Base-by-base conservation (phyloP, 2,113 vertebrate genomes). In the Stictonetta naevosa region DNA sequence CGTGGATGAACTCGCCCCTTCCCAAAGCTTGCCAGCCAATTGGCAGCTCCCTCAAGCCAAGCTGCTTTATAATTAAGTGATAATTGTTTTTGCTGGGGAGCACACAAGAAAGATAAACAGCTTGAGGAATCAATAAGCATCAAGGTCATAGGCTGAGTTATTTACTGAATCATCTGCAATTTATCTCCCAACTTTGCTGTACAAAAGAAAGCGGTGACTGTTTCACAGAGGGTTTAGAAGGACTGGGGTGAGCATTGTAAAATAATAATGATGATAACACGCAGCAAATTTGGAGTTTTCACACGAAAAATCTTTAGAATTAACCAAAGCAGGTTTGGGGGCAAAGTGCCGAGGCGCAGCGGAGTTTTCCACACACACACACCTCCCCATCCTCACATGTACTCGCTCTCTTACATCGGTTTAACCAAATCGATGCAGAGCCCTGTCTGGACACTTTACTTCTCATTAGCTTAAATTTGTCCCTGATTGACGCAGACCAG, bases 11-110 rank as follows among this genome's bases (percentile, higher is more conserved):
- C 96, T 97, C 91, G 78, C 74, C 94, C 97, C 96, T 80, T 92
- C 64, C 63, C 96, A 91, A 88, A 67, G 74, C 92, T 97, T 74
- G 66, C 90, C 97, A 98, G 86, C 97, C 95, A 97, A 97, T 95
- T 89, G 97, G 93, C 68, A 94, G 72, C 95, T 97, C 96, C 96
- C 97, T 95, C 94, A 93, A 98, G 97, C 95, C 97, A 98, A 96
- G 96, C 95, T 96, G 98, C 97, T 98, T 98, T 98, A 97, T 98
- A 98, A 98, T 98, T 98, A 98, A 98, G 97, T 98, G 97, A 97
- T 98, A 98, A 98, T 98, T 98, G 97, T 98, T 97, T 97, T 98
- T 97, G 72, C 92, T 95, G 94, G 94, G 95, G 97, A 97, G 97
- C 96, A 80, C 95, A 94, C 60, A 88, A 95, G 98, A 96, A 98